Conservation (phyloP, 2,888 invertebrate species). For the Drosophila mimica region DNA sequence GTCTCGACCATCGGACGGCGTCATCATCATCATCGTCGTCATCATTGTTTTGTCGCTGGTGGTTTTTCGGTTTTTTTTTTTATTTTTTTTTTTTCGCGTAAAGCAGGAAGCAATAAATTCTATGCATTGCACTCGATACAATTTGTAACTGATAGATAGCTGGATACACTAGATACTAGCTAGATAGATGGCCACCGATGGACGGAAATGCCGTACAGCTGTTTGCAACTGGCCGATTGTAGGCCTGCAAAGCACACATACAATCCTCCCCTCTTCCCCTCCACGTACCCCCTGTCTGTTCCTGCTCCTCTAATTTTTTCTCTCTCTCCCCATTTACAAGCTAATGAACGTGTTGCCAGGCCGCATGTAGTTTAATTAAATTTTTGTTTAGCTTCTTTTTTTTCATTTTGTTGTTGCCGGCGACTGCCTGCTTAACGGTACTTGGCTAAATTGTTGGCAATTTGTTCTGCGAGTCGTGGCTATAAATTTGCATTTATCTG, state of each 20-base stretch:
- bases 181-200: slow-evolving; percentile 16
- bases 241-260: slow-evolving; percentile 7
- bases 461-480: slow-evolving; percentile 66
- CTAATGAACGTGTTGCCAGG: slow-evolving; percentile 64
- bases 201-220: slow-evolving; percentile 72
- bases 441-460: slow-evolving; percentile 73
- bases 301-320: neutral
- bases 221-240: slow-evolving; percentile 38
- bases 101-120: slow-evolving; percentile 83
- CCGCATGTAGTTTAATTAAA: slow-evolving; percentile 68
- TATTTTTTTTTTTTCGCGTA: slow-evolving; percentile 35
- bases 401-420: slow-evolving; percentile 16
- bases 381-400: slow-evolving; percentile 41
- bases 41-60: slow-evolving; percentile 18
- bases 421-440: slow-evolving; percentile 69
- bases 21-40: slow-evolving; percentile 25
- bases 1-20: slow-evolving; percentile 26
- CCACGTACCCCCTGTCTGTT: neutral
- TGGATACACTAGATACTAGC: slow-evolving; percentile 30
- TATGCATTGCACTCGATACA: slow-evolving; percentile 81
- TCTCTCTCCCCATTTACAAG: slow-evolving; percentile 5
- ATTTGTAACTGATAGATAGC: slow-evolving; percentile 79
- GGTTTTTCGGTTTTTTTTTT: slow-evolving; percentile 18
- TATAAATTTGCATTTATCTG: slow-evolving; percentile 78
- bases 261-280: neutral